These are phyloP conservation scores for Coracopsis vasa DNA, from an alignment of 2,113 vertebrate genomes.

Conservation along the genomic window DNA sequence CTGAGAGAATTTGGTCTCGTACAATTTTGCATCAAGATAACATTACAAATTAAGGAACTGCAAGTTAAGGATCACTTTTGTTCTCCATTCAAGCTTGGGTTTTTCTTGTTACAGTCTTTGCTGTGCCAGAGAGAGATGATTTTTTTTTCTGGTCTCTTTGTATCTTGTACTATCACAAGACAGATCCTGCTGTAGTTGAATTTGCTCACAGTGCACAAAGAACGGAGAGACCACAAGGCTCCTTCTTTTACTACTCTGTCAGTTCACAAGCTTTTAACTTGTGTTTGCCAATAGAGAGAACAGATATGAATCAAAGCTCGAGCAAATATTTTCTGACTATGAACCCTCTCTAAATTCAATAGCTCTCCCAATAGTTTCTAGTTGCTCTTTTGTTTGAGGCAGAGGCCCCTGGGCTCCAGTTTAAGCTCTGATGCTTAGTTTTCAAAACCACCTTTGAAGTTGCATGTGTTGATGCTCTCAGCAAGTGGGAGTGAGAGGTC, in stretches of 20 bases:
- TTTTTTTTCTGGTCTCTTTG: background rate
- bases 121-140: background rate
- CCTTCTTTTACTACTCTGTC: background rate
- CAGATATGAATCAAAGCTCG: slow-evolving; percentile 3
- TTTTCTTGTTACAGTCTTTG: background rate
- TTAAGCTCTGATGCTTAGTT: background rate
- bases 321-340: slow-evolving; percentile 24
- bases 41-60: background rate
- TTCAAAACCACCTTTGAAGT: slow-evolving; percentile 12
- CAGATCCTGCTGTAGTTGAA: background rate
- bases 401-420: background rate
- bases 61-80: background rate
- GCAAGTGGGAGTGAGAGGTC: slow-evolving; percentile 19
- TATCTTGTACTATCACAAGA: background rate
- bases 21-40: background rate
- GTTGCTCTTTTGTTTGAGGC: slow-evolving; percentile 14
- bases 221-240: background rate
- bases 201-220: background rate
- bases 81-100: background rate
- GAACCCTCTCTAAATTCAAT: background rate
- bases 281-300: background rate
- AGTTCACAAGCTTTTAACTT: background rate
- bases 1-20: background rate
- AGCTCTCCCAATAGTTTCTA: background rate
- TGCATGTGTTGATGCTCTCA: background rate